Evolutionary conservation across 2,113 vertebrate genomes (phyloP).

Genomic region (Stomatorhinus ivindoensis): DNA sequence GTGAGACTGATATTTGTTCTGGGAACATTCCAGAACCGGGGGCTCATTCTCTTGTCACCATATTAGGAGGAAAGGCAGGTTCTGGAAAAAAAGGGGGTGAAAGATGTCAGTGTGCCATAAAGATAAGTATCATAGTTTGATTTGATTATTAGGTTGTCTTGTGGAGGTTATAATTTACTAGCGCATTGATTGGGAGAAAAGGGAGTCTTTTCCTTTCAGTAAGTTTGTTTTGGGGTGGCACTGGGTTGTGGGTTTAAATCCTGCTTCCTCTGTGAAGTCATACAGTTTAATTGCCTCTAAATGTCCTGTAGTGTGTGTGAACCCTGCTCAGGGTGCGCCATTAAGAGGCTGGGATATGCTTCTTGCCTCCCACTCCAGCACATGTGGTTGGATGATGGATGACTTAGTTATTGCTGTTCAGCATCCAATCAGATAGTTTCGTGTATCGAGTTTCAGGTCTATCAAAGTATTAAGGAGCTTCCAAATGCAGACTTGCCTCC

Average conservation of each 20-base stretch:
- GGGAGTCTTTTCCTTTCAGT: not conserved
- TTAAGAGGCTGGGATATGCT: not conserved
- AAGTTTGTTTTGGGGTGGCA: not conserved
- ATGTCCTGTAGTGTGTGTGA: not conserved
- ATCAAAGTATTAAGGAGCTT: not conserved
- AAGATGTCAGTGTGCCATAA: not conserved
- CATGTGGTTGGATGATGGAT: not conserved
- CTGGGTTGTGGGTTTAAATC: not conserved
- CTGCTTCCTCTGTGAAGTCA: not conserved
- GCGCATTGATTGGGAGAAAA: not conserved
- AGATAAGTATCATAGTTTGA: not conserved
- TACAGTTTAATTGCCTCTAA: not conserved
- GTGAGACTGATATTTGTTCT: conserved; percentile 6
- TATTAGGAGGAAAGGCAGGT: not conserved
- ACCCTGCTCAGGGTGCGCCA: not conserved
- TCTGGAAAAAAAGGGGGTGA: not conserved
- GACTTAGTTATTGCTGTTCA: not conserved
- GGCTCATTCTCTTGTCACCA: not conserved
- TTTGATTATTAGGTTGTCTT: not conserved
- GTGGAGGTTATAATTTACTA: not conserved
- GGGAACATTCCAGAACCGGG: not conserved
- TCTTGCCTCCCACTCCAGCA: not conserved
- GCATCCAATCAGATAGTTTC: not conserved
- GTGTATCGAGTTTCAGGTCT: not conserved
- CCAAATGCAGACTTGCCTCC: not conserved